These are phyloP conservation scores for Lamellibrachia columna DNA, from an alignment of 2,888 invertebrate genomes.

Conservation along the genomic window DNA sequence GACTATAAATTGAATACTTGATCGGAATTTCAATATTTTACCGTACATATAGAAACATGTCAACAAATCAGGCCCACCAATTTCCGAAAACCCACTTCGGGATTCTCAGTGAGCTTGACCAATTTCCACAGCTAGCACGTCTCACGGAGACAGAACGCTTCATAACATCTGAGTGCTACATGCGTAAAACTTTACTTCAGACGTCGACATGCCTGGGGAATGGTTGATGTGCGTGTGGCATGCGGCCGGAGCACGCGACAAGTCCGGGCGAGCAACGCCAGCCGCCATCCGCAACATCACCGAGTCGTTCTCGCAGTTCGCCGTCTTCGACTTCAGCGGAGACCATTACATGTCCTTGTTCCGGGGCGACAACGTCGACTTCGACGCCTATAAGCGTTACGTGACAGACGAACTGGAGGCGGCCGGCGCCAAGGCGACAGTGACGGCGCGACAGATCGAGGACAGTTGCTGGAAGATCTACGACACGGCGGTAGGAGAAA, in stretches of 20 bases:
- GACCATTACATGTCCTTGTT: not conserved
- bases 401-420: not conserved
- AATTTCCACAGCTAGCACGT: too few relatives aligned
- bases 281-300: not conserved
- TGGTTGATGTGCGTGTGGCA: conserved; percentile 42
- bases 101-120: too few relatives aligned
- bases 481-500: conserved; percentile 26
- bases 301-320: not conserved
- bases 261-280: not conserved
- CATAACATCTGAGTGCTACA: not conserved
- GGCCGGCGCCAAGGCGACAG: too few relatives aligned
- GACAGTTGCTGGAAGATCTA: conserved; percentile 25
- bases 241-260: conserved; percentile 32
- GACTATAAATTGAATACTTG: too few relatives aligned
- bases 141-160: too few relatives aligned
- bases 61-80: too few relatives aligned
- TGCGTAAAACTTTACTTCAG: not conserved
- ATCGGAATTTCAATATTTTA: too few relatives aligned
- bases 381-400: not conserved
- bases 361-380: not conserved
- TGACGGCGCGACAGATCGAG: conserved; percentile 22
- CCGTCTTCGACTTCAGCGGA: not conserved
- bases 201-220: conserved; percentile 23
- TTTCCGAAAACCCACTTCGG: too few relatives aligned
- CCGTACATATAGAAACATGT: too few relatives aligned